phyloP scores from a whole-genome alignment of 2,888 invertebrate species.

The Chamaedrilus cognettii region DNA sequence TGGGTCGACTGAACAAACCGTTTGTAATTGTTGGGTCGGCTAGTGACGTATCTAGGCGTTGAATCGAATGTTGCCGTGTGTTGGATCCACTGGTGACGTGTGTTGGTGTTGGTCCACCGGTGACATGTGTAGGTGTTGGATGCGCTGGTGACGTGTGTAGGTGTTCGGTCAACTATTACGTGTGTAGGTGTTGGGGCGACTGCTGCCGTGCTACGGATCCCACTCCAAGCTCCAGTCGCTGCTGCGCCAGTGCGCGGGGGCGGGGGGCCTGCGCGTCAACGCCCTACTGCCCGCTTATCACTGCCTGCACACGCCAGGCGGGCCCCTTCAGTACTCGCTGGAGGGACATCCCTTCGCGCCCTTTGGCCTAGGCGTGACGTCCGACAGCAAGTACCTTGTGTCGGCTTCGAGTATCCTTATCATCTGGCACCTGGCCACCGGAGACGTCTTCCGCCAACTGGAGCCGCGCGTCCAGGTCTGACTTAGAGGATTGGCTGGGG shows the following conservation, averaged over 20 bases:
- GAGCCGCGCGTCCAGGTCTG: slow-evolving; percentile 70
- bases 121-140: slow-evolving; percentile 86
- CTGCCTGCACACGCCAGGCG: slow-evolving; percentile 97
- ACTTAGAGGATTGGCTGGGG: background rate
- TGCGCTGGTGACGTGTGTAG: slow-evolving; percentile 67
- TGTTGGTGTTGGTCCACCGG: background rate
- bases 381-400: slow-evolving; percentile 70
- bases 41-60: slow-evolving; percentile 74
- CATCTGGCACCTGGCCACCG: slow-evolving; percentile 95
- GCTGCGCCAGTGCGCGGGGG: slow-evolving; percentile 87
- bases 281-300: slow-evolving; percentile 91
- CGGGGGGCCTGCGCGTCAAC: slow-evolving; percentile 66
- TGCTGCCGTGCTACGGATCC: slow-evolving; percentile 91
- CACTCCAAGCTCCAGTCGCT: slow-evolving; percentile 80
- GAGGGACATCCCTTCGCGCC: slow-evolving; percentile 96
- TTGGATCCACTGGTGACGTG: slow-evolving; percentile 72
- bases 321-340: slow-evolving; percentile 95
- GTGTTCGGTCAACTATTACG: background rate
- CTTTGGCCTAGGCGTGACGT: slow-evolving; percentile 56
- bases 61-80: slow-evolving; percentile 90
- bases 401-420: slow-evolving; percentile 96
- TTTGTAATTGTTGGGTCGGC: background rate
- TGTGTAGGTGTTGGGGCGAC: slow-evolving; percentile 83
- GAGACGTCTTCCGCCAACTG: slow-evolving; percentile 90
- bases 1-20: no score